Percentiles rank a stretch among this genome's conserved stretches.
Evolutionary conservation across 2,113 vertebrate species (phyloP).

Genomic region (Lota lota): DNA sequence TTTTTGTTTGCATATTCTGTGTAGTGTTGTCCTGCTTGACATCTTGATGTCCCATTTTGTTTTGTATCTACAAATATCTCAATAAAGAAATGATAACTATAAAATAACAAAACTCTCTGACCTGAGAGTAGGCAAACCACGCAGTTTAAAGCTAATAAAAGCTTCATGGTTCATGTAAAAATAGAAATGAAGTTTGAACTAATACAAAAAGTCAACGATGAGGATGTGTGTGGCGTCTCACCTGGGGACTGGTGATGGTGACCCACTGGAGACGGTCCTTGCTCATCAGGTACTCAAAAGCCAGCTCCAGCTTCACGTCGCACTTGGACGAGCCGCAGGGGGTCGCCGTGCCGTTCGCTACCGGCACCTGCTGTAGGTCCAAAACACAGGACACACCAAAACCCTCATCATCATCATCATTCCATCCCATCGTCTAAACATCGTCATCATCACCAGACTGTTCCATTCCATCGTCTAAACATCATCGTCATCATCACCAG

Average conservation of each 20-base stretch:
- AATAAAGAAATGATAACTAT: no score
- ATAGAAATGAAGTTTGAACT: neutral
- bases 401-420: neutral
- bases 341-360: slow-evolving; percentile 80
- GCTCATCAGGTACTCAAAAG: slow-evolving; percentile 98
- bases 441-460: neutral
- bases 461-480: no score
- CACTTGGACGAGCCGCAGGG: slow-evolving; percentile 81
- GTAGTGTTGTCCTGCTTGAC: no score
- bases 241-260: slow-evolving; percentile 98
- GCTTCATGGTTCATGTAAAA: no score
- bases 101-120: no score
- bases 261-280: slow-evolving; percentile 98
- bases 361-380: slow-evolving; percentile 78
- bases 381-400: no score
- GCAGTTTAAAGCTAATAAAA: no score
- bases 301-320: slow-evolving; percentile 93
- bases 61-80: no score
- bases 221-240: slow-evolving; percentile 41
- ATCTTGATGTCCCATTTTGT: no score
- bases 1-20: no score
- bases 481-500: no score
- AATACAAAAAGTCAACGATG: neutral
- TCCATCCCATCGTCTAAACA: neutral
- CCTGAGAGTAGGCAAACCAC: no score